Evolutionary conservation across 2,113 vertebrate species (phyloP).

Genomic region (Ibidorhyncha struthersii): DNA sequence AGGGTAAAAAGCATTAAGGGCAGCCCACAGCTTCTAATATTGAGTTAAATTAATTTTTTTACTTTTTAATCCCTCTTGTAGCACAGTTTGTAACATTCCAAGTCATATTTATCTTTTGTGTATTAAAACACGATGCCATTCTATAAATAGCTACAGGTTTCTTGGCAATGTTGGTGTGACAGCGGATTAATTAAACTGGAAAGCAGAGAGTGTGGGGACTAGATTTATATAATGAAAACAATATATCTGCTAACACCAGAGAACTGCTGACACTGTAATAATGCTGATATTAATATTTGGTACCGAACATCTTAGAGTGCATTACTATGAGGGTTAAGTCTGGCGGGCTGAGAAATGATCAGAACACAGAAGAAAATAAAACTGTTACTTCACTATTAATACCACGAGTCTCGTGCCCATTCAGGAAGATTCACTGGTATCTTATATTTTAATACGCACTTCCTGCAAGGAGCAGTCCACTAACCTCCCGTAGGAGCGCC

Average conservation of each 20-base stretch:
- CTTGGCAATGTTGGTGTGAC: constrained; percentile 18
- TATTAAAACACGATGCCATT: constrained; percentile 25
- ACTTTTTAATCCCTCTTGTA: not conserved
- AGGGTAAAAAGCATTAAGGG: not conserved
- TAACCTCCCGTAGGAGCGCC: rapidly evolving
- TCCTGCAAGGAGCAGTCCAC: not conserved
- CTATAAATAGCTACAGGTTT: constrained; percentile 52
- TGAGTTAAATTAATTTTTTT: not conserved
- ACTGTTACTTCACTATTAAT: not conserved
- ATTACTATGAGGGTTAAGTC: constrained; percentile 7
- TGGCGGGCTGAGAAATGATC: not conserved
- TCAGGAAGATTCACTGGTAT: not conserved
- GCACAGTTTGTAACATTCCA: constrained; percentile 3
- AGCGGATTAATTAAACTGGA: constrained; percentile 61
- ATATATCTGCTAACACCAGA: constrained; percentile 50
- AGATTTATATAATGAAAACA: constrained; percentile 69
- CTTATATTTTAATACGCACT: not conserved
- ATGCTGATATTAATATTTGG: constrained; percentile 47
- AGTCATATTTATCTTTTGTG: constrained; percentile 27
- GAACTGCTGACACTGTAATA: constrained; percentile 62
- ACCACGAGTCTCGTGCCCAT: not conserved
- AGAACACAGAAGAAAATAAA: constrained; percentile 10
- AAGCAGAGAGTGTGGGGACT: constrained; percentile 10
- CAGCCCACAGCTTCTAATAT: not conserved
- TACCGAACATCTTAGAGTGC: not conserved